Percentiles rank a stretch among this genome's conserved stretches.
Evolutionary conservation across 92 coral and sea anemone species (phyloP).

Genomic region (Chrysogorgia sp.): DNA sequence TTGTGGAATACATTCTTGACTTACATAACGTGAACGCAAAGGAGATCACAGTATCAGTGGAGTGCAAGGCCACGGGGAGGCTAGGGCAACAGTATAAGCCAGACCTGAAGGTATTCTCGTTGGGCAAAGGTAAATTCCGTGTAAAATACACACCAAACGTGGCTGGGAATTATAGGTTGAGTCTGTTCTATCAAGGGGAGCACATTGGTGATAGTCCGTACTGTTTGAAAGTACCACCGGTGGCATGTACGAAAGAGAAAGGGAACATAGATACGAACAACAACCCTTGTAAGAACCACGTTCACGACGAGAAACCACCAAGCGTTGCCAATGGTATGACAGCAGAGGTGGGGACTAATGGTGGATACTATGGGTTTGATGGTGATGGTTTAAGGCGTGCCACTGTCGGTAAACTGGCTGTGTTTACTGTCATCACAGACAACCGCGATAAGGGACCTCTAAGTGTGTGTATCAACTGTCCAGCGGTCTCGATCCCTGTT

Average conservation of each 20-base stretch:
- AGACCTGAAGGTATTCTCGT: slow-evolving; percentile 80
- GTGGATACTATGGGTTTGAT: slow-evolving; percentile 58
- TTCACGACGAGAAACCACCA: neutral
- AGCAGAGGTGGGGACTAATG: neutral
- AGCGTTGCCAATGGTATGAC: neutral
- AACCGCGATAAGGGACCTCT: slow-evolving; percentile 89
- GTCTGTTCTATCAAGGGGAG: slow-evolving; percentile 86
- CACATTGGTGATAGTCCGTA: slow-evolving; percentile 96
- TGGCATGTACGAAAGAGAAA: slow-evolving; percentile 20
- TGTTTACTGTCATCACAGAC: slow-evolving; percentile 85
- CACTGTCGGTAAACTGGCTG: slow-evolving; percentile 88
- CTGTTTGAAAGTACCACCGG: slow-evolving; percentile 77
- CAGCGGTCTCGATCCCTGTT: slow-evolving; percentile 98
- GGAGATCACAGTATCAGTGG: slow-evolving; percentile 93
- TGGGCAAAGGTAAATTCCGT: slow-evolving; percentile 83
- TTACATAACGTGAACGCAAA: slow-evolving; percentile 91
- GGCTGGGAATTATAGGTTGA: slow-evolving; percentile 89
- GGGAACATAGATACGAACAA: neutral
- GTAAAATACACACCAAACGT: slow-evolving; percentile 88
- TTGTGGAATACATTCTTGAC: slow-evolving; percentile 87
- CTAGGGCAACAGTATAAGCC: slow-evolving; percentile 80
- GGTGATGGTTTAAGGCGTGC: slow-evolving; percentile 93
- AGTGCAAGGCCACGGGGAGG: slow-evolving; percentile 79
- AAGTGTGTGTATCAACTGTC: slow-evolving; percentile 99
- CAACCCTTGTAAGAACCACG: neutral